Evolutionary conservation across 2,113 vertebrate genomes (phyloP), one percentile per base, ranked within the genome.

Genomic region (Paracanthobrama guichenoti): DNA sequence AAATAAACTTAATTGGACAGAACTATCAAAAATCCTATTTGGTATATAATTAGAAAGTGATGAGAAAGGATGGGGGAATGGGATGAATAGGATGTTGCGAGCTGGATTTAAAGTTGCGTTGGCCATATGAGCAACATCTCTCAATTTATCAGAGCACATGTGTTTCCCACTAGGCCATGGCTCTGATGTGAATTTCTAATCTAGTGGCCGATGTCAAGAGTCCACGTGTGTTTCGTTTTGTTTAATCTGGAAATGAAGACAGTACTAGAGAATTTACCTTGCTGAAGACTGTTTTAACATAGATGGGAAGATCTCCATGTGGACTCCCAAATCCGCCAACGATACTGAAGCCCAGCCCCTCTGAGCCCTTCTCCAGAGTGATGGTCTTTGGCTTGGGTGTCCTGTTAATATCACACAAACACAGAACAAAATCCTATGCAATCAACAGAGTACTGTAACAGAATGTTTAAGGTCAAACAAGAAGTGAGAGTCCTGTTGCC

Each of bases 211-310:
- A 67, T 20, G 66, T 69, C 8, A 69, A 7, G 31, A 20, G 64
- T 67, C 64, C 28, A 35, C 20, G 18, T 67, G 31, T 6, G 3
- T 35, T 35, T 10, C 20, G 35, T n/a, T 69, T 69, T 3, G 39
- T 69, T 69, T 22, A 10, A 42, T 69, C 31, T 69, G 35, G 2
- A 69, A 69, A 42, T 42, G 53, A 55, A 55, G 53, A 55, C 53
- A 55, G 53, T 8, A 55, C 18, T 20, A 67, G 82, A 79, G 82
- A 89, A 88, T 85, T 90, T 94, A 97, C 97, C 97, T 99, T 98
- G 92, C 95, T 94, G 94, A 98, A 99, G 93, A 99, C 95, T 10
- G 97, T 98, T 95, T 99, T 99, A 91, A 99, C 96, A 89, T 99
- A 99, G 93, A 99, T 98, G 28, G 97, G 98, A 90, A 99, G 96